These are phyloP conservation scores for Falcunculus frontatus DNA, from an alignment of 2,113 vertebrate genomes.

Conservation along the genomic window DNA sequence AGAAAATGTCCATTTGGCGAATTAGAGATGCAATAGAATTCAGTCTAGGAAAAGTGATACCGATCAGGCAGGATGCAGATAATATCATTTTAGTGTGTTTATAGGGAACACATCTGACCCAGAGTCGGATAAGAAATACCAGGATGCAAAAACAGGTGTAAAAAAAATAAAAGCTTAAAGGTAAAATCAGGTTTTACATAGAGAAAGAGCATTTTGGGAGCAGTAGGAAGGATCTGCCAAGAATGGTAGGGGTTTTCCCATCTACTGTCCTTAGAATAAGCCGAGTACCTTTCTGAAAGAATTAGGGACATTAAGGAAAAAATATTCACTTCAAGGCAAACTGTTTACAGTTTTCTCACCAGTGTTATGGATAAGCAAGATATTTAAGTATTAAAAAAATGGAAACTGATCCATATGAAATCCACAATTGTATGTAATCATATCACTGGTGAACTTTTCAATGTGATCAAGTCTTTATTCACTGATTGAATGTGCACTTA, in stretches of 20 bases:
- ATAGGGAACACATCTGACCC: background rate
- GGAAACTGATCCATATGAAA: background rate
- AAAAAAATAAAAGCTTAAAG: background rate
- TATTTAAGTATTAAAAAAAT: background rate
- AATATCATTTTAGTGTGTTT: background rate
- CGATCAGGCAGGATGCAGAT: background rate
- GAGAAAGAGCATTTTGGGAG: background rate
- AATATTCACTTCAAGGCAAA: background rate
- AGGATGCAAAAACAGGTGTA: background rate
- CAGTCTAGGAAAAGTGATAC: background rate
- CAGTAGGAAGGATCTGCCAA: background rate
- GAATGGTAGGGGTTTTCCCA: background rate
- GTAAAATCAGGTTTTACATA: background rate
- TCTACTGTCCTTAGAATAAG: background rate
- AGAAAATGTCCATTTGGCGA: background rate
- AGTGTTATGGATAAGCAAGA: background rate
- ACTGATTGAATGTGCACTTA: background rate
- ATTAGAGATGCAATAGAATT: background rate
- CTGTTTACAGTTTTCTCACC: background rate
- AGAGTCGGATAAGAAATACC: background rate
- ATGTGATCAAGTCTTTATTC: background rate
- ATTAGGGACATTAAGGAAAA: fast-evolving
- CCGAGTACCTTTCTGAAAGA: background rate
- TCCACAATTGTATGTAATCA: background rate
- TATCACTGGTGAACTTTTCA: background rate